Conservation (phyloP, 2,113 vertebrate genomes). For the Ovibos moschatus region DNA sequence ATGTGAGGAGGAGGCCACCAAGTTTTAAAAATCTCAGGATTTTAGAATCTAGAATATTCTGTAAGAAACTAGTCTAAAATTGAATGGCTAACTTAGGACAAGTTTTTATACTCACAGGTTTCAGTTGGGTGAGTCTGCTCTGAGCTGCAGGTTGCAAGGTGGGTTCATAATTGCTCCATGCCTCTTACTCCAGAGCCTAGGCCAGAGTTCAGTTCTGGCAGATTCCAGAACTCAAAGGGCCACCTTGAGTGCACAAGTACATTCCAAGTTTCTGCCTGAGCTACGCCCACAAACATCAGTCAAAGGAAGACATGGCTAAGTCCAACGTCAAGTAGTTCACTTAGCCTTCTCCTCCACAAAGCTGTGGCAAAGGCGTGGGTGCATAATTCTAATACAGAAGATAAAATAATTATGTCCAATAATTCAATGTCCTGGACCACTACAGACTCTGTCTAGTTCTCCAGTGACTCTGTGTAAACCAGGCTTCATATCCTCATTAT, state of each 20-base stretch:
- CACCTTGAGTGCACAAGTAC: neutral
- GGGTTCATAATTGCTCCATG: neutral
- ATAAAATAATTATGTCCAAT: neutral
- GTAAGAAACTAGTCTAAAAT: neutral
- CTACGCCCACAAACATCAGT: neutral
- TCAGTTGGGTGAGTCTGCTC: neutral
- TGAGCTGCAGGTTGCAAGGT: neutral
- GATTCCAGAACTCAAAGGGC: neutral
- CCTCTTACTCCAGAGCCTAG: neutral
- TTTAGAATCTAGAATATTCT: neutral
- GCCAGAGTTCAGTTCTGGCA: neutral
- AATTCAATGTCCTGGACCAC: neutral
- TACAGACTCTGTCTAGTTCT: neutral
- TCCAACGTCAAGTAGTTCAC: neutral
- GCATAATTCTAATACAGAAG: neutral
- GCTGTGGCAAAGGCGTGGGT: neutral
- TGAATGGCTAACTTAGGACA: neutral
- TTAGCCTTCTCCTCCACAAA: neutral
- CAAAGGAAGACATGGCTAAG: neutral
- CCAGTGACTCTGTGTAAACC: neutral
- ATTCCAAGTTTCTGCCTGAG: neutral
- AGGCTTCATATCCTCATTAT: neutral
- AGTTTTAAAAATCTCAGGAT: neutral
- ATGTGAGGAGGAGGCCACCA: neutral
- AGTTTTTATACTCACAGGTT: neutral